These are phyloP conservation scores for Microctenopoma steveboyesi DNA, from an alignment of 2,797 vertebrate species.

Conservation along the genomic window DNA sequence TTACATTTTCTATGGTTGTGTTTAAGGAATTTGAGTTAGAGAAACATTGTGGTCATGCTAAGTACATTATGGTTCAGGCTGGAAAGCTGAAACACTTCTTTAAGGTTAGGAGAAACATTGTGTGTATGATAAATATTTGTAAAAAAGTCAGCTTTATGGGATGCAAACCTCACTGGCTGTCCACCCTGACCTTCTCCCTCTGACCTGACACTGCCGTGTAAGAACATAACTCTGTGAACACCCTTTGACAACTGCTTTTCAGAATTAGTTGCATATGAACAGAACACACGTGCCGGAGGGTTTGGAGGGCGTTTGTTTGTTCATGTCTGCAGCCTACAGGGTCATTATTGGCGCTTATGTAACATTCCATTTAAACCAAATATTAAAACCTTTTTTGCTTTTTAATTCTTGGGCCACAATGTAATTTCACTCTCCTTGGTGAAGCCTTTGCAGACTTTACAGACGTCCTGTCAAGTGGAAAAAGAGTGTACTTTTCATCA, in stretches of 20 bases:
- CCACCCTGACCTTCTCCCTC: slow-evolving; percentile 21
- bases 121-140: slow-evolving; percentile 24
- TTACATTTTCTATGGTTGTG: slow-evolving; percentile 34
- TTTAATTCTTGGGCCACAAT: slow-evolving; percentile 23
- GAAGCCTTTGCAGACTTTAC: slow-evolving; percentile 34
- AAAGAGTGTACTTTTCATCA: slow-evolving; percentile 41
- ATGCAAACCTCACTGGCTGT: slow-evolving; percentile 21
- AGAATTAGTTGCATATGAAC: slow-evolving; percentile 42
- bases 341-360: slow-evolving; percentile 20
- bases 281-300: slow-evolving; percentile 3
- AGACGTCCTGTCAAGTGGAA: slow-evolving; percentile 49
- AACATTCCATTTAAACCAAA: slow-evolving; percentile 28
- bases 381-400: slow-evolving; percentile 14
- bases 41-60: slow-evolving; percentile 52
- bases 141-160: slow-evolving; percentile 36
- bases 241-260: slow-evolving; percentile 38
- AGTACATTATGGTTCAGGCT: slow-evolving; percentile 52
- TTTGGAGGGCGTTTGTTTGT: slow-evolving; percentile 42
- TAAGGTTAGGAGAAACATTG: slow-evolving; percentile 48
- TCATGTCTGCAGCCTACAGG: slow-evolving; percentile 22
- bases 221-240: slow-evolving; percentile 23
- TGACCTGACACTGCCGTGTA: slow-evolving; percentile 22
- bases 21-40: slow-evolving; percentile 33
- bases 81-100: slow-evolving; percentile 44
- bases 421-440: slow-evolving; percentile 38